Evolutionary conservation across 2,888 invertebrate species (phyloP).

Genomic region (Ecliptopera silaceata): DNA sequence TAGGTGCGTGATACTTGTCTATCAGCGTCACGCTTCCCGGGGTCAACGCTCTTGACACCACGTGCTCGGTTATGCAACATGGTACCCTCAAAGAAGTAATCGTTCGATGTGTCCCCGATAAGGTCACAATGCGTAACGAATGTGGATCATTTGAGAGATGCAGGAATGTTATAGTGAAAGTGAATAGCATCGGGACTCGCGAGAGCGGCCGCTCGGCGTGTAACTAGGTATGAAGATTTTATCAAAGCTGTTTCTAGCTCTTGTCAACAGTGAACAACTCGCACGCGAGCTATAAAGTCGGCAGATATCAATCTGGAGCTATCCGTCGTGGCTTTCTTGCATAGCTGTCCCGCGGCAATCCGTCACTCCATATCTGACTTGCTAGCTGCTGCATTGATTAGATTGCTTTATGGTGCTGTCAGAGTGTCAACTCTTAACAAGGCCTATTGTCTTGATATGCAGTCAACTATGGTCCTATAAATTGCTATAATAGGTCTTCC

Average conservation of each 20-base stretch:
- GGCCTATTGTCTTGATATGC: conserved; percentile 57
- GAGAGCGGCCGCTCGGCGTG: conserved; percentile 47
- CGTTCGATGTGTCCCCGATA: conserved; percentile 46
- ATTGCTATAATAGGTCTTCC: conserved; percentile 48
- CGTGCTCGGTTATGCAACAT: conserved; percentile 69
- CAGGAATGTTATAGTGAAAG: conserved; percentile 58
- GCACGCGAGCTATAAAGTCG: conserved; percentile 55
- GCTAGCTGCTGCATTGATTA: conserved; percentile 58
- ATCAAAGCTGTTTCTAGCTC: conserved; percentile 54
- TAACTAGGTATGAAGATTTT: conserved; percentile 54
- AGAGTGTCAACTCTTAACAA: conserved; percentile 57
- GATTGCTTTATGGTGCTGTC: conserved; percentile 60
- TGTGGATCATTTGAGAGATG: conserved; percentile 38
- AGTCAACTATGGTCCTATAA: conserved; percentile 49
- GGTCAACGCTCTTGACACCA: conserved; percentile 69
- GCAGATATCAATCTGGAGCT: conserved; percentile 57
- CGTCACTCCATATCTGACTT: conserved; percentile 56
- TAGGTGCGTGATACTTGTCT: conserved; percentile 63
- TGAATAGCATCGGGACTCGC: conserved; percentile 48
- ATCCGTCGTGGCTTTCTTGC: conserved; percentile 50
- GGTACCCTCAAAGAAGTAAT: conserved; percentile 46
- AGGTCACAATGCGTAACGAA: conserved; percentile 42
- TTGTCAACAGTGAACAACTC: conserved; percentile 56
- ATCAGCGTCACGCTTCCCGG: conserved; percentile 62
- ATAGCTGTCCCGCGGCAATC: conserved; percentile 49